Evolutionary conservation across 1,140 invertebrate genomes (phyloP), one percentile per base, ranked within the genome.

Genomic region (Drepana arcuata): DNA sequence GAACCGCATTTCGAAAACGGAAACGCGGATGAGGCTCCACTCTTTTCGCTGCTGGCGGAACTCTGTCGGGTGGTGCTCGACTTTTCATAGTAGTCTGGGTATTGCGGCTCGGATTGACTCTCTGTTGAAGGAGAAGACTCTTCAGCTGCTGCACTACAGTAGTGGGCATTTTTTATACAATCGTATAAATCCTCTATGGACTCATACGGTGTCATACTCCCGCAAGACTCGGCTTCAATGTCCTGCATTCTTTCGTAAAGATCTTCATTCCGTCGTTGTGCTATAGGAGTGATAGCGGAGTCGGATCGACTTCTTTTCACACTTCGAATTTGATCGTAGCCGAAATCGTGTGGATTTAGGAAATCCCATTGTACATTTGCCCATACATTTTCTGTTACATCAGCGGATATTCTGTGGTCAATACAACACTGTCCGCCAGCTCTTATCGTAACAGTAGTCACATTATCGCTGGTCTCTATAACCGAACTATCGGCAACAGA

Each of bases 121-220:
- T 74, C 78, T 2, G 71, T 68, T 9, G 74, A 75, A 1, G 78
- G 78, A 12, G 74, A 74, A 1, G 77, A 77, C 33, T 78, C 72
- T 14, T 71, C 72, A 12, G 54, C 55, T 3, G 57, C 62, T 4
- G 61, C 59, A 30, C 68, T 73, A 12, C 54, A 65, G 31, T 78
- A 80, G 2, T 59, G 65, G 5, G 65, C 51, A 39, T 80, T 81
- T 46, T 84, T 84, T 12, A 84, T 83, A 31, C 81, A 82, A 16
- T 84, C 78, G 37, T 84, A 84, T 13, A 84, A 47, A 56, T 84
- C 81, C 48, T 84, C 82, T 44, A 84, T 83, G 1, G 82, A 84
- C 54, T 84, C 82, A 26, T 84, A 84, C 0, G 82, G 82, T 18
- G 82, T 84, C 34, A 82, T 71, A 38, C 72, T 75, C 21, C 65